Evolutionary conservation across 2,888 invertebrate genomes (phyloP).

Genomic region (Laspeyria flexula): DNA sequence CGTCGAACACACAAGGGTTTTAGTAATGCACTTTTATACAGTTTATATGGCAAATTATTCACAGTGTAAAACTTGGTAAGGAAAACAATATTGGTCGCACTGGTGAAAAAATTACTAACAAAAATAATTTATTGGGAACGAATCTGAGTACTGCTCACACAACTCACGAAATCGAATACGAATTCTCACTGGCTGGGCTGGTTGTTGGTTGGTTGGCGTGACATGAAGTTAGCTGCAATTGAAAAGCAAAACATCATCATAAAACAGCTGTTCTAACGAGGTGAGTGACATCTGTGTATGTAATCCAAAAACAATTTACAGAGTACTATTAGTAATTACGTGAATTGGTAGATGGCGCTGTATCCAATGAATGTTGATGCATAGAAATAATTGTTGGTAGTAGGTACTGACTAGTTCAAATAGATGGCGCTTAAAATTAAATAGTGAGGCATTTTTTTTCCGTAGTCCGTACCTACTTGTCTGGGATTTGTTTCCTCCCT

Average conservation of each 20-base stretch:
- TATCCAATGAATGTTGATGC: not conserved
- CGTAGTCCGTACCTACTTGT: too few species aligned
- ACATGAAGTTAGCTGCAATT: constrained; percentile 65
- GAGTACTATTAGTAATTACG: too few species aligned
- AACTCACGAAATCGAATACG: constrained; percentile 57
- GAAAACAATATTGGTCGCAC: constrained; percentile 47
- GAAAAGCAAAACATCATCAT: constrained; percentile 61
- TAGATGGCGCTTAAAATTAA: constrained; percentile 26
- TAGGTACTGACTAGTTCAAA: not conserved
- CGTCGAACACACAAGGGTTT: constrained; percentile 54
- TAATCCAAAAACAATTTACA: not conserved
- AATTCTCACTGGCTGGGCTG: constrained; percentile 53
- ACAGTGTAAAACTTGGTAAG: constrained; percentile 24
- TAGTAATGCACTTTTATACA: constrained; percentile 37
- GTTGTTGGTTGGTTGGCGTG: constrained; percentile 47
- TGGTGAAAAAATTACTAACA: constrained; percentile 57
- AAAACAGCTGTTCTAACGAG: constrained; percentile 67
- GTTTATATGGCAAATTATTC: constrained; percentile 23
- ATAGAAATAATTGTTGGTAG: not conserved
- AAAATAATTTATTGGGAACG: constrained; percentile 47
- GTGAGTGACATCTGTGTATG: constrained; percentile 28
- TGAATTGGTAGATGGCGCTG: too few species aligned
- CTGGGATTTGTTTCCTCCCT: too few species aligned
- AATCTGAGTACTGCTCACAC: constrained; percentile 51
- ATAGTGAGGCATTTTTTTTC: not conserved